Conservation (phyloP, 2,888 invertebrate genomes). For the Pachymerium ferrugineum region DNA sequence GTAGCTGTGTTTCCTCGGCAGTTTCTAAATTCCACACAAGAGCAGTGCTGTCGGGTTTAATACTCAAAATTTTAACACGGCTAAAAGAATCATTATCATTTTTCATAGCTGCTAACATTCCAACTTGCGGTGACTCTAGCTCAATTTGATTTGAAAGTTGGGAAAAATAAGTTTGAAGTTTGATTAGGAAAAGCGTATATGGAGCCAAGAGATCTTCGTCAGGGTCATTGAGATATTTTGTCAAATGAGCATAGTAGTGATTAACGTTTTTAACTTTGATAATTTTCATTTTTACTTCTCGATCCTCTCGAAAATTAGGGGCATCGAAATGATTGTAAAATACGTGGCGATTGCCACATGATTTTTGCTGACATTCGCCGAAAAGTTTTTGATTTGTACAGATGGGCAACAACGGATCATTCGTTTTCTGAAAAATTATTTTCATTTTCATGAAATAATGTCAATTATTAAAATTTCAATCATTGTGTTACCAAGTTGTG, state of each 20-base stretch:
- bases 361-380: too few relatives aligned
- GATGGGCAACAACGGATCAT: too few relatives aligned
- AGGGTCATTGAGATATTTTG: constrained; percentile 47
- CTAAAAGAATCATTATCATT: constrained; percentile 51
- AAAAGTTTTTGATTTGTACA: too few relatives aligned
- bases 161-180: neutral
- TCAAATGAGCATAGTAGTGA: constrained; percentile 57
- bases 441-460: too few relatives aligned
- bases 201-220: constrained; percentile 38
- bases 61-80: constrained; percentile 49
- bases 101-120: constrained; percentile 57
- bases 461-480: too few relatives aligned
- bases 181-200: neutral
- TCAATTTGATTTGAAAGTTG: neutral
- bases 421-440: too few relatives aligned
- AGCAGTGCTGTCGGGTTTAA: neutral
- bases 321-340: neutral
- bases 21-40: neutral
- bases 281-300: constrained; percentile 57
- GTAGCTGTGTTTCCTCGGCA: too few relatives aligned
- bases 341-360: neutral
- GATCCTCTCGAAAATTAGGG: constrained; percentile 49
- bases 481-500: too few relatives aligned
- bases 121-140: constrained; percentile 47
- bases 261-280: constrained; percentile 57